Evolutionary conservation across 2,797 vertebrate species (phyloP), one percentile per base, ranked within the genome.

Genomic region (Vespertilio murinus): DNA sequence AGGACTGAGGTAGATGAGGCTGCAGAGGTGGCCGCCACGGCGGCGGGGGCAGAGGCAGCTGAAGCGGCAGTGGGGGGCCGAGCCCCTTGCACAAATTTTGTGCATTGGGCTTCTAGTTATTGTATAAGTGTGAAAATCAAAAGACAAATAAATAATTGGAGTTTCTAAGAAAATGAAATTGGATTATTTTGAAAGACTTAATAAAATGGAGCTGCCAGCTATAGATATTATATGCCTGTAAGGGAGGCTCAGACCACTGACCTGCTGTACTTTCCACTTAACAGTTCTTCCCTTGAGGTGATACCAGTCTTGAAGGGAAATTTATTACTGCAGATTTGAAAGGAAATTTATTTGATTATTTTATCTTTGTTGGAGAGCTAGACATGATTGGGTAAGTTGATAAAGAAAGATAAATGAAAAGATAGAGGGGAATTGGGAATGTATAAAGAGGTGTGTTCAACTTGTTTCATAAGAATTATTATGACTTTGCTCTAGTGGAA

Each of bases 41-140:
- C 2, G 8, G 52, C 52, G 2, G 23, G 23, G 56, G 25, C 22
- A 4, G 22, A 54, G 52, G 22, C 9, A 59, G 11, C 56, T 6
- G 56, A 28, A 13, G 56, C 2, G 12, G 25, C 5, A 12, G 25
- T 0, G 5, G 11, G 25, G 56, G 56, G 56, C 25, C 1, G 2
- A 59, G 25, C 25, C 56, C 25, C 25, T 59, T 59, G 11, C 11
- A 59, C 12, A 1, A 59, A 59, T 59, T 13, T 28, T 6, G 2
- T 59, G 25, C 56, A 59, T 59, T 12, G 9, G 56, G 56, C 25
- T 12, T 59, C 25, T 13, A 28, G 25, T 59, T 40, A 59, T 18
- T 12, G 16, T 18, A 4, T 59, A 40, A 59, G 16, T 23, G 52
- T 59, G 77, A 59, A 59, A 79, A 79, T 35, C 77, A 79, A 79